Evolutionary conservation across 2,113 vertebrate species (phyloP), one percentile per base, ranked within the genome.

Genomic region (Pyxicephalus adspersus): DNA sequence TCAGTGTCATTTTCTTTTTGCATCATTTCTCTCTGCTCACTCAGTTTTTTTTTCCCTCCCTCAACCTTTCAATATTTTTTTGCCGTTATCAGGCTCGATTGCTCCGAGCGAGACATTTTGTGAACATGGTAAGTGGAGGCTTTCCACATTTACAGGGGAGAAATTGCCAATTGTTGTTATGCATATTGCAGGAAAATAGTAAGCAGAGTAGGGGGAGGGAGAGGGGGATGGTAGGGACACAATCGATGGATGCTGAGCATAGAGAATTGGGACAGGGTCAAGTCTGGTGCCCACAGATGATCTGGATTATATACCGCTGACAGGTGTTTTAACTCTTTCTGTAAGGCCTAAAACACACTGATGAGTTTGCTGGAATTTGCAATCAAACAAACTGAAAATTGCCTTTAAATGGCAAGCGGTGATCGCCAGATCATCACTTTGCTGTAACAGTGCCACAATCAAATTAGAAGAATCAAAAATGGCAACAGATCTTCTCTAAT

Each of bases 1-100:
- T 94, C 91, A 57, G 92, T 96, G 96, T 95, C 95, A 96, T 95
- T 94, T 95, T 91, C 94, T 95, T 96, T 96, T 95, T 95, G 95
- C 95, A 94, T 95, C 94, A 82, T 96, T 96, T 96, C 92, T 95
- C 96, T 95, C 96, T 91, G 89, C 91, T 90, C 91, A 89, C 89
- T 90, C 81, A 81, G 26, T 9, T 77, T 68, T 64, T 64, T 64
- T 64, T 23, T 54, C 22, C 54, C 64, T n/a, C 38, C 34, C 58
- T 83, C 68, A 61, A 91, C 89, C 87, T 91, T 89, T 89, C 84
- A 88, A 85, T 91, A 87, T 88, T 91, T 87, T 87, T 87, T 87
- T 84, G 87, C 85, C 81, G 86, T 76, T 60, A 85, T 88, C 85
- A 67, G 29, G 80, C 87, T 92, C 89, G 83, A 70, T 79, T 83